These are phyloP conservation scores for Sander vitreus DNA, from an alignment of 2,113 vertebrate species.

Conservation along the genomic window DNA sequence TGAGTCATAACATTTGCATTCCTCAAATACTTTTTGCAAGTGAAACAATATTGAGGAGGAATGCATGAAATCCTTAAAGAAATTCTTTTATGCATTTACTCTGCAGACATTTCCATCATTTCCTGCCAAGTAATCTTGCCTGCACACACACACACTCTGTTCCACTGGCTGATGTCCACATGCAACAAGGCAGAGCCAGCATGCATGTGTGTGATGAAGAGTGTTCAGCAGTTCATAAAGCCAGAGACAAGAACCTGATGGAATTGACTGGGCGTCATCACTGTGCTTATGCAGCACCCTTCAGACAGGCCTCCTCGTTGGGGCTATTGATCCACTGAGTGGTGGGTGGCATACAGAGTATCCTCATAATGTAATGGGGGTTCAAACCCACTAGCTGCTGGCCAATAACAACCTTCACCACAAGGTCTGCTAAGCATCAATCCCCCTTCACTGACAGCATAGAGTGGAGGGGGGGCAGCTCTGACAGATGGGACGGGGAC, in stretches of 20 bases:
- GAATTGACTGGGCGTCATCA: not conserved
- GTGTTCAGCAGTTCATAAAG: not conserved
- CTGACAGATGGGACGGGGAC: slow-evolving; percentile 21
- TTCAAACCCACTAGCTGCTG: slow-evolving; percentile 4
- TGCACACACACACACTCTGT: not conserved
- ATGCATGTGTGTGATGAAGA: slow-evolving; percentile 5
- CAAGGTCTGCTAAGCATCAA: slow-evolving; percentile 16
- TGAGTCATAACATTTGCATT: slow-evolving; percentile 25
- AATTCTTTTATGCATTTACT: slow-evolving; percentile 12
- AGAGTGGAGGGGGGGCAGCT: not conserved
- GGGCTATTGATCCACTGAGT: slow-evolving; percentile 23
- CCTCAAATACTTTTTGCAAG: slow-evolving; percentile 17
- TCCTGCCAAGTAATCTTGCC: slow-evolving; percentile 20
- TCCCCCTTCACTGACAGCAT: slow-evolving; percentile 21
- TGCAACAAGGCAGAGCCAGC: slow-evolving; percentile 4
- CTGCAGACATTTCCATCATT: slow-evolving; percentile 21
- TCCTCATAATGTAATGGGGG: not conserved
- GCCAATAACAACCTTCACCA: slow-evolving; percentile 41
- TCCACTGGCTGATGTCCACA: not conserved
- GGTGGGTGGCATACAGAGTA: not conserved
- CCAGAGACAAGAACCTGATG: not conserved
- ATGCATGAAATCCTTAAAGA: slow-evolving; percentile 34
- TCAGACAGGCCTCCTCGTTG: slow-evolving; percentile 10
- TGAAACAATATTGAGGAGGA: slow-evolving; percentile 30
- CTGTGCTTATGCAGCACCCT: slow-evolving; percentile 14